Base-by-base conservation (phyloP, 1,140 invertebrate species). In the Diorhabda sublineata region DNA sequence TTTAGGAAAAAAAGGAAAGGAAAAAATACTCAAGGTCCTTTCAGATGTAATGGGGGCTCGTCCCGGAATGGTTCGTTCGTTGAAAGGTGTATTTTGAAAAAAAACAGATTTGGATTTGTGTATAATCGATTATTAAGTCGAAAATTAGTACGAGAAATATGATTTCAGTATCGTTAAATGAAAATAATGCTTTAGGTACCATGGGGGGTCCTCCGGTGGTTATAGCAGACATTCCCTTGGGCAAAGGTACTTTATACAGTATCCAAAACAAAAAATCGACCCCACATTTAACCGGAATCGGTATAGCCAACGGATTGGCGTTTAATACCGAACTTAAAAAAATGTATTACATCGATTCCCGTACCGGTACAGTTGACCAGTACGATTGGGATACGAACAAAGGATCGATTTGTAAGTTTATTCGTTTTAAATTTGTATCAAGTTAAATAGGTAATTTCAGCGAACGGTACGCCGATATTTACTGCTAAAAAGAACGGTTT, bases 241-340 rank as follows among this genome's bases (percentile, higher is more conserved):
- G 42, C 9, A 66, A 59, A 45, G 65, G 65, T 7, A 60, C 65
- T n/a, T 52, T 66, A 8, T 66, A 59, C 58, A 59, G 57, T 66
- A 41, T 66, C 9, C 57, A 66, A 52, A 45, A 66, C 43, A 60
- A 60, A 43, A 47, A 59, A 75, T 70, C 71, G 75, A 83, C 69
- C 82, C 91, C 26, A 83, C 63, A 64, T 42, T 64, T 56, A 9
- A 26, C 43, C 11, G 47, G 47, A 8, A 64, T 64, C 3, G 63
- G 85, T 58, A 89, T 94, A 66, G 90, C 91, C 26, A 96, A 95
- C 78, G 93, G 93, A 0, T 78, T 95, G 3, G 88, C 88, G 4
- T 96, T 93, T 92, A 88, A 87, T 73, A 74, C 81, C 2, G 84
- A 88, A 64, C 84, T 87, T 63, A 87, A 86, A 42, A 87, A 85